Percentiles rank a stretch among this genome's conserved stretches.
Conservation (phyloP, 2,888 invertebrate genomes). For the Rugalucina vietnamica region DNA sequence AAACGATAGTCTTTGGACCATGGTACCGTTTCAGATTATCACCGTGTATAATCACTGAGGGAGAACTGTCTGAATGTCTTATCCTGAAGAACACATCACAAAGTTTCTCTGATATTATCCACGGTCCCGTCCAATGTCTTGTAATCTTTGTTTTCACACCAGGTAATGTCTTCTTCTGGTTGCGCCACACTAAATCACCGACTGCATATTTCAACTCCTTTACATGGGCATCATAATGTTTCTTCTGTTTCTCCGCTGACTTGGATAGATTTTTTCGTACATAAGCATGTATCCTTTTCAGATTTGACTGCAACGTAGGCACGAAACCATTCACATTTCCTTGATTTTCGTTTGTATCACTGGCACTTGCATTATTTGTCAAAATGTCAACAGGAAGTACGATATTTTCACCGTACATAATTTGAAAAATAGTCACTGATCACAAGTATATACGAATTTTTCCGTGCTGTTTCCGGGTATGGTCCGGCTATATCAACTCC, state of each 20-base stretch:
- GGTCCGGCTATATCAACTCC: slow-evolving; percentile 26
- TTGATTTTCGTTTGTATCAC: neutral
- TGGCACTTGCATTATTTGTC: neutral
- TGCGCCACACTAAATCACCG: slow-evolving; percentile 14
- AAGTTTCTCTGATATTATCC: slow-evolving; percentile 24
- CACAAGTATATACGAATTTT: slow-evolving; percentile 38
- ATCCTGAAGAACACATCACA: slow-evolving; percentile 30
- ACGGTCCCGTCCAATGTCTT: slow-evolving; percentile 43
- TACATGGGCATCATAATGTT: slow-evolving; percentile 23
- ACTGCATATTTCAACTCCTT: slow-evolving; percentile 14
- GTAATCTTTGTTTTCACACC: slow-evolving; percentile 27
- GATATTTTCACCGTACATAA: slow-evolving; percentile 47
- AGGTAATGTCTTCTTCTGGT: slow-evolving; percentile 10
- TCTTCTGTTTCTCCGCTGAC: slow-evolving; percentile 22
- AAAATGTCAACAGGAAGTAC: slow-evolving; percentile 32
- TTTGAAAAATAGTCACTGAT: slow-evolving; percentile 42
- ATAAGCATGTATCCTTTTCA: slow-evolving; percentile 2
- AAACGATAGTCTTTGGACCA: slow-evolving; percentile 11
- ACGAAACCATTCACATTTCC: neutral
- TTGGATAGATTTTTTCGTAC: neutral
- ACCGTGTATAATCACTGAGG: slow-evolving; percentile 30
- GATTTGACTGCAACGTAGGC: neutral
- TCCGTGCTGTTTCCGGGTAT: slow-evolving; percentile 21
- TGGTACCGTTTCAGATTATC: slow-evolving; percentile 18
- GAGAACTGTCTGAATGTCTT: slow-evolving; percentile 23